Evolutionary conservation across 2,888 invertebrate genomes (phyloP).

Genomic region (Eremobia ochroleuca): DNA sequence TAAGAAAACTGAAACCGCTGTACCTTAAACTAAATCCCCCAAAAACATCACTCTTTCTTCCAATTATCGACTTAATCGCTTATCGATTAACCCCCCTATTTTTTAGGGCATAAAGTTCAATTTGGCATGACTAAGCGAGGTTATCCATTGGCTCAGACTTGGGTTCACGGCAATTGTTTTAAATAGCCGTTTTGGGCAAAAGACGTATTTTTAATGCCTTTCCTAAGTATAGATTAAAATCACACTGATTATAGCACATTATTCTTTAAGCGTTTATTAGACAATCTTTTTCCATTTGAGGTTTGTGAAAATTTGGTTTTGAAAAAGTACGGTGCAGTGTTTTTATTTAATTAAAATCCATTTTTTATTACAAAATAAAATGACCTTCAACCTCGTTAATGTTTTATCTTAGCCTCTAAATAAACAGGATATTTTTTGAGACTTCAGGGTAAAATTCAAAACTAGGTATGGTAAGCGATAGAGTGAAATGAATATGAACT

Average conservation of each 20-base stretch:
- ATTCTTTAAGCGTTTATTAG: slow-evolving; percentile 29
- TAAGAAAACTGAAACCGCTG: slow-evolving; percentile 31
- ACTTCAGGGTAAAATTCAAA: background rate
- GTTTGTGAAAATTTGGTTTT: slow-evolving; percentile 2
- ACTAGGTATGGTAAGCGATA: too few species aligned
- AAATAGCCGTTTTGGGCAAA: slow-evolving; percentile 66
- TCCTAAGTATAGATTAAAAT: slow-evolving; percentile 59
- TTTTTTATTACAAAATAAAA: background rate
- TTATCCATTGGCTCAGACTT: slow-evolving; percentile 60
- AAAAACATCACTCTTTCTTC: slow-evolving; percentile 43
- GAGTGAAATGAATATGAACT: too few species aligned
- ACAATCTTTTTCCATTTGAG: slow-evolving; percentile 18
- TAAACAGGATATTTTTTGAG: background rate
- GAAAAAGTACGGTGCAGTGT: background rate
- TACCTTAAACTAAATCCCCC: slow-evolving; percentile 40
- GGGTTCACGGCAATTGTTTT: slow-evolving; percentile 71
- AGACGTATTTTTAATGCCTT: slow-evolving; percentile 64
- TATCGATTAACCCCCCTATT: slow-evolving; percentile 43
- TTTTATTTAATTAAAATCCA: background rate
- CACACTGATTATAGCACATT: slow-evolving; percentile 56
- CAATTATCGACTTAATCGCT: slow-evolving; percentile 59
- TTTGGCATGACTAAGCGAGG: slow-evolving; percentile 38
- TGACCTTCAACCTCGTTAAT: too few species aligned
- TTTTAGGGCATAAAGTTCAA: slow-evolving; percentile 19
- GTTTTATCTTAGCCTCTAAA: too few species aligned